Evolutionary conservation across 2,113 vertebrate genomes (phyloP).

Genomic region (Onychostruthus taczanowskii): DNA sequence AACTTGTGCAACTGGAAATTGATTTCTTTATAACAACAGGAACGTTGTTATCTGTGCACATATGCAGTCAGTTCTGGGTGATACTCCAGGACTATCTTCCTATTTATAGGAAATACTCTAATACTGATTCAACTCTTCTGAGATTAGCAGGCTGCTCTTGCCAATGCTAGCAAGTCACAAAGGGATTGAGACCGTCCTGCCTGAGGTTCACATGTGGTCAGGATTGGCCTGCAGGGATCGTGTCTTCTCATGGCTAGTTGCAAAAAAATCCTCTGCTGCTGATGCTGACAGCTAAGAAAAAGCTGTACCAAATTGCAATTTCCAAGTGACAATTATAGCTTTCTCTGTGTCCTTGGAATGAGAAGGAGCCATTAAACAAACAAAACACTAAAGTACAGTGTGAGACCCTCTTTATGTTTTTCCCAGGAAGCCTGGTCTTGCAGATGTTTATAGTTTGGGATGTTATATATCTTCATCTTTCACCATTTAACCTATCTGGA

Average conservation of each 20-base stretch:
- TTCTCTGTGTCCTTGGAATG: background rate
- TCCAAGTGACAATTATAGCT: background rate
- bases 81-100: background rate
- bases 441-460: background rate
- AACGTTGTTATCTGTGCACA: background rate
- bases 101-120: background rate
- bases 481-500: background rate
- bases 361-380: background rate
- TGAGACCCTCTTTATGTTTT: background rate
- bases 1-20: background rate
- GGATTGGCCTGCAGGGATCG: background rate
- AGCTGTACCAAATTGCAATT: background rate
- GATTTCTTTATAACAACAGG: background rate
- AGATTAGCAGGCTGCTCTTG: background rate
- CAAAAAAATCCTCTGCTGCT: background rate
- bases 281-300: background rate
- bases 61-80: background rate
- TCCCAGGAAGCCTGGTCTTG: background rate
- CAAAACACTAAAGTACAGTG: background rate
- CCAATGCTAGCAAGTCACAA: background rate
- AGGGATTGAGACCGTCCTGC: background rate
- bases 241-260: background rate
- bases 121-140: background rate
- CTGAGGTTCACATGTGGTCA: background rate
- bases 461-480: background rate